Base-by-base conservation (phyloP, 53 echinoderm and acorn worm species). In the Antedon mediterranea region DNA sequence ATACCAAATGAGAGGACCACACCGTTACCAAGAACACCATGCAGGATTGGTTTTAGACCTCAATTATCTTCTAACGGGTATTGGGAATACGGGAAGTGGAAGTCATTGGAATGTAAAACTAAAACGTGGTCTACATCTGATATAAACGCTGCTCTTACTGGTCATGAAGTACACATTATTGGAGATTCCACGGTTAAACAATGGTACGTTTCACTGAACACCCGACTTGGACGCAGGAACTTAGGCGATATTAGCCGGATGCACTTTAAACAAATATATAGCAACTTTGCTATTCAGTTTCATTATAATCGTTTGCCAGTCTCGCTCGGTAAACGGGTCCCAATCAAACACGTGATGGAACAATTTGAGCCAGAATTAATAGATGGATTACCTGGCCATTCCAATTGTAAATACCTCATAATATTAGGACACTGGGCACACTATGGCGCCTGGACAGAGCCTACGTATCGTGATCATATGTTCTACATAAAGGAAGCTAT, bases 131-230 rank as follows among this genome's bases (percentile, higher is more conserved):
- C 57, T 6, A 15, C 57, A 15, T 18, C 15, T 57, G 57, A 57
- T 26, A 14, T 78, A 23, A 28, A 31, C 31, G 37, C 33, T 3
- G 80, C 81, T 27, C 73, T 85, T 0, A 23, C 76, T 11, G 81
- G 73, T 26, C 70, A 72, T 30, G 71, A 73, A 43, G 81, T 85
- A 32, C 31, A 76, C 85, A 76, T 81, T 34, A 76, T 81, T 6
- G 81, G 85, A 27, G 85, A 85, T 71, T 85, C 85, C 42, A 73
- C 78, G 26, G 81, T 72, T 7, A 80, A 73, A 23, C 85, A 85
- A 30, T 85, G 84, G 84, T 83, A 78, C 42, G 73, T 73, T 32
- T 9, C 32, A 0, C 43, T 83, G 15, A 28, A 83, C 32, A 72
- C 57, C 7, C 78, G 74, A 43, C 43, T 83, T 43, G 84, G 32